Evolutionary conservation across 2,113 vertebrate genomes (phyloP), one percentile per base, ranked within the genome.

Genomic region (Rhabdornis inornatus): DNA sequence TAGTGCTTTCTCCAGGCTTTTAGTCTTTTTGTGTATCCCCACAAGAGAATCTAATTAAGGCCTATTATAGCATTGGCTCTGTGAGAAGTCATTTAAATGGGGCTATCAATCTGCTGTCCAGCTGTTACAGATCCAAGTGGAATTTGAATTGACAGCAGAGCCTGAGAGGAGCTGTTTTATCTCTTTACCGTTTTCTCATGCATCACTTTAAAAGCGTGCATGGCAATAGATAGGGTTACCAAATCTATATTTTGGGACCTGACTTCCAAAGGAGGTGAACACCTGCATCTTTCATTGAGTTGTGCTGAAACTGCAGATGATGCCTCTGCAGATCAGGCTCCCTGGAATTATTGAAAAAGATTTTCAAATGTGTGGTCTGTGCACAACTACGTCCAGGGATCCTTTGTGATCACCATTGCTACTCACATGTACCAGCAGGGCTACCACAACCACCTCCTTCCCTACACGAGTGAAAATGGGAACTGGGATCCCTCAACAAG

Each of bases 1-100:
- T 88, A 93, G 81, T 88, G 52, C n/a, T 93, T 39, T 95, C 75
- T 74, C 64, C 55, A 90, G 71, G 76, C 88, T 94, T 96, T 92
- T 86, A 90, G 79, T 35, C 24, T 81, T 90, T 80, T 76, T 81
- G 33, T 81, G 28, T 79, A 83, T 88, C 44, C 79, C 44, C 88
- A 86, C 64, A 92, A 93, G 91, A 92, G 69, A 89, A 95, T 83
- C 50, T 81, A 90, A 93, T 95, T 95, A 90, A 94, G 63, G 49
- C 52, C 45, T 69, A 61, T 91, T 90, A 90, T 35, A 84, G n/a
- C 70, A 47, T 61, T 91, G 77, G 40, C 39, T 95, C 71, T 91
- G 59, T 87, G 71, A 95, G 45, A 93, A 96, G 72, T 88, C 68
- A 90, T 81, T 96, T 83, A 93, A 94, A 86, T 66, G 57, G 87